phyloP scores from a whole-genome alignment of 2,113 vertebrate genomes.

The Podarcis muralis region DNA sequence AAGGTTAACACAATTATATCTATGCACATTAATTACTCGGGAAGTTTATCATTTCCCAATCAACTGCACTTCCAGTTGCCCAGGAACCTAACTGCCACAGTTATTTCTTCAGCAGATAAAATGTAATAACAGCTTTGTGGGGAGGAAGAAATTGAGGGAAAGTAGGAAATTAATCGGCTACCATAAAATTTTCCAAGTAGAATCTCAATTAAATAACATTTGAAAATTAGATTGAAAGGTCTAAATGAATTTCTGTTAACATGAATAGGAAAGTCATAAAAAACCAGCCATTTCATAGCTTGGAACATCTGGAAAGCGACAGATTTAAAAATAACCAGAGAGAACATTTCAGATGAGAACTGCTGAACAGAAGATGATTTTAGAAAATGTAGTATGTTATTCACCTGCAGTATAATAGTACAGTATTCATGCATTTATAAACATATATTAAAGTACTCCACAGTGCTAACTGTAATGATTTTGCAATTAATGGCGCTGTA shows the following conservation, averaged over 20 bases:
- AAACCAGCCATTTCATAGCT: neutral
- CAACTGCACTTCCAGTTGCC: constrained; percentile 46
- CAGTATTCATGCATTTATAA: neutral
- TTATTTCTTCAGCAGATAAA: constrained; percentile 35
- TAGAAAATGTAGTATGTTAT: neutral
- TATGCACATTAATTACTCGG: constrained; percentile 50
- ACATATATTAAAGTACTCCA: neutral
- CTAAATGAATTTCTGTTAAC: neutral
- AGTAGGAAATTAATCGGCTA: constrained; percentile 35
- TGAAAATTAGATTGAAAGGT: constrained; percentile 15
- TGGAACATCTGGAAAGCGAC: constrained; percentile 26
- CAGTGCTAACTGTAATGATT: neutral
- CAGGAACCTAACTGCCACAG: constrained; percentile 65
- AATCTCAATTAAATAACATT: constrained; percentile 3
- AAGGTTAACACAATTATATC: constrained; percentile 53
- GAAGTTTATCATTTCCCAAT: constrained; percentile 55
- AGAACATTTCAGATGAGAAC: neutral
- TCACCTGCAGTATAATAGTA: neutral
- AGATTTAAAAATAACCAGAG: constrained; percentile 2
- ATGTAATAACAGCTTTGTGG: constrained; percentile 4
- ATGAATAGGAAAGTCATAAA: neutral
- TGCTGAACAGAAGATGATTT: neutral
- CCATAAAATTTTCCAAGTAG: constrained; percentile 50
- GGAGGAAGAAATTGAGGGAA: constrained; percentile 9
- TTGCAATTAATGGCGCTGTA: neutral